Conservation (phyloP, 2,888 invertebrate genomes). For the Holacanthella duospinosa region DNA sequence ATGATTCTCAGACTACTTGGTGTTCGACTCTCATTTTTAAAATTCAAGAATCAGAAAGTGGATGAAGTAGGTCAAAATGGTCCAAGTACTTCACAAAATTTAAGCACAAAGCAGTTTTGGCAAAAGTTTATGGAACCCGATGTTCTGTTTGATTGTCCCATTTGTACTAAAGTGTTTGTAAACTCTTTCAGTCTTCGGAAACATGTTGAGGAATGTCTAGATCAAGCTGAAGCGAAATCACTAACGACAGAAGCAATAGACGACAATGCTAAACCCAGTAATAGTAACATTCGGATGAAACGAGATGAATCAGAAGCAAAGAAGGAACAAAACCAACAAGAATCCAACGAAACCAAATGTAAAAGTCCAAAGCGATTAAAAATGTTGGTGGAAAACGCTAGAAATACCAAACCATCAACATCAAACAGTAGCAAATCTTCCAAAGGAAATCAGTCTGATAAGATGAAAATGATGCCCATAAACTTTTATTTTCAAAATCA, state of each 20-base stretch:
- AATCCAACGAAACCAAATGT: neutral
- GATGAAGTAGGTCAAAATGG: neutral
- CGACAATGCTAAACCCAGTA: neutral
- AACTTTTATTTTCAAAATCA: neutral
- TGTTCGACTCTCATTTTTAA: slow-evolving; percentile 26
- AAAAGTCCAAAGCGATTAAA: neutral
- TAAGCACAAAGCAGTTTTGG: neutral
- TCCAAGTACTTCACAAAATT: neutral
- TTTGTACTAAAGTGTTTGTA: neutral
- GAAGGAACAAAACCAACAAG: too few species aligned
- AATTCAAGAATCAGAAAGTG: neutral
- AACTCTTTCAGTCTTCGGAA: neutral
- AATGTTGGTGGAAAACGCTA: neutral
- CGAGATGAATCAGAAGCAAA: neutral
- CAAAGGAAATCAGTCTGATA: neutral
- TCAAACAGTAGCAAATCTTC: neutral
- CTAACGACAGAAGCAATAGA: neutral
- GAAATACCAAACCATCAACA: neutral
- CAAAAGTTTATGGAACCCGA: neutral
- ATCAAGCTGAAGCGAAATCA: neutral
- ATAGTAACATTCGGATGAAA: neutral
- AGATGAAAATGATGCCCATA: neutral
- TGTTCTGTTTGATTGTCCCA: neutral
- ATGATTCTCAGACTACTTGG: slow-evolving; percentile 29
- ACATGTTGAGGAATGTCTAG: neutral